Evolutionary conservation across 2,888 invertebrate genomes (phyloP), one percentile per base, ranked within the genome.

Genomic region (Ennomos erosarius): DNA sequence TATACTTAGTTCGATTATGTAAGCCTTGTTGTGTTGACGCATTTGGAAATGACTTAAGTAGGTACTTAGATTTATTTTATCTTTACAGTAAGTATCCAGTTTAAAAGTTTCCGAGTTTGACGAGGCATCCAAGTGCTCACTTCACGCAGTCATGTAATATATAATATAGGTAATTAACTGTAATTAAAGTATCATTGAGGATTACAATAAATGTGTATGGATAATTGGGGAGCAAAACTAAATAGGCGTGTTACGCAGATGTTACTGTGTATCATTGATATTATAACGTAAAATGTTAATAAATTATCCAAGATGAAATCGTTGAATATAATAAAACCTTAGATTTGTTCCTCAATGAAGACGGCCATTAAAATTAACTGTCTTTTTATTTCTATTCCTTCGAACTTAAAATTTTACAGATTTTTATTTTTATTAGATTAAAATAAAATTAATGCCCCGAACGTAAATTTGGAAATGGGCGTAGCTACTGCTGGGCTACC

Each of bases 341-440:
- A 87, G 88, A 79, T 84, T 89, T 89, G 89, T 87, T 88, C 88
- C 89, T 86, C 86, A 89, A 89, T 82, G 52, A 65, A 75, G 75
- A 71, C 60, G 61, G 69, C 80, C 79, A 84, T 82, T 74, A 69
- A 72, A 73, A 62, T 9, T 16, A 10, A 65, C 35, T 46, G 40
- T 42, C 16, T 68, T 64, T 64, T 59, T 51, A 54, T 61, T 58
- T 12, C 35, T 47, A 26, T 42, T 40, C n/a, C 26, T 49, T 12
- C 12, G 8, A 39, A 12, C n/a, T 39, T 26, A 26, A 26, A 6
- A n/a, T n/a, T n/a, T n/a, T 26, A 26, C 26, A 26, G 26, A 6
- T 16, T 16, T 16, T 16, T 16, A 2, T 16, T 16, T 16, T 16
- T 16, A 16, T 16, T 16, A 16, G n/a, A n/a, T n/a, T n/a, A n/a